phyloP scores from a whole-genome alignment of 2,797 vertebrate genomes.

The Craterocephalus amniculus region DNA sequence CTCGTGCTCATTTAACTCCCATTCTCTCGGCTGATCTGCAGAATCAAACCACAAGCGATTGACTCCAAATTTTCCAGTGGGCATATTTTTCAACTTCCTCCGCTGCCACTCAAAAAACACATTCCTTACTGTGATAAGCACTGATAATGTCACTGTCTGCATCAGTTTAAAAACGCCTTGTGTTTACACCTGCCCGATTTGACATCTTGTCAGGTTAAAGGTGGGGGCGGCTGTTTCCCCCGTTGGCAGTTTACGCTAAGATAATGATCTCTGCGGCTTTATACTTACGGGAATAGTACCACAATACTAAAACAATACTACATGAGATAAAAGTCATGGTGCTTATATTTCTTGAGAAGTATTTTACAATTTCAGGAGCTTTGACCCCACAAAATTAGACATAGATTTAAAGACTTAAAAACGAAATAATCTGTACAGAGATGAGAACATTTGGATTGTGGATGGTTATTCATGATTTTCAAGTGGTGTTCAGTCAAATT shows the following conservation, averaged over 20 bases:
- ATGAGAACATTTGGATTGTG: constrained; percentile 19
- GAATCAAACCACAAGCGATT: constrained; percentile 1
- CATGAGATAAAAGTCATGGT: neutral
- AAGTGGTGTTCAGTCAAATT: no score
- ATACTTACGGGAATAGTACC: neutral
- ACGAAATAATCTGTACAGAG: neutral
- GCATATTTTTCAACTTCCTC: constrained; percentile 27
- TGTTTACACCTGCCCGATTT: constrained; percentile 34
- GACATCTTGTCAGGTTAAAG: constrained; percentile 17
- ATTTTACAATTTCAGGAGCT: neutral
- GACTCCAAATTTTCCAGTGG: neutral
- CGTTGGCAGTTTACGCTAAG: neutral
- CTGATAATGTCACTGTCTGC: constrained; percentile 38
- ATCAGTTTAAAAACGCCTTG: constrained; percentile 32
- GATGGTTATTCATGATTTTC: neutral
- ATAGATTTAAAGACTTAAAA: neutral
- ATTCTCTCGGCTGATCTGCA: neutral
- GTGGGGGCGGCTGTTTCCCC: constrained; percentile 4
- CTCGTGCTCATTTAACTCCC: neutral
- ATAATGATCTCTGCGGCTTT: neutral
- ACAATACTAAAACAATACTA: neutral
- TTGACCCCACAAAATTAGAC: neutral
- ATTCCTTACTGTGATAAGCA: constrained; percentile 27
- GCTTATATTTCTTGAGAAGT: neutral
- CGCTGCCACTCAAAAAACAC: constrained; percentile 21